Base-by-base conservation (phyloP, 1,140 invertebrate species). In the Drosophila micromelanica region DNA sequence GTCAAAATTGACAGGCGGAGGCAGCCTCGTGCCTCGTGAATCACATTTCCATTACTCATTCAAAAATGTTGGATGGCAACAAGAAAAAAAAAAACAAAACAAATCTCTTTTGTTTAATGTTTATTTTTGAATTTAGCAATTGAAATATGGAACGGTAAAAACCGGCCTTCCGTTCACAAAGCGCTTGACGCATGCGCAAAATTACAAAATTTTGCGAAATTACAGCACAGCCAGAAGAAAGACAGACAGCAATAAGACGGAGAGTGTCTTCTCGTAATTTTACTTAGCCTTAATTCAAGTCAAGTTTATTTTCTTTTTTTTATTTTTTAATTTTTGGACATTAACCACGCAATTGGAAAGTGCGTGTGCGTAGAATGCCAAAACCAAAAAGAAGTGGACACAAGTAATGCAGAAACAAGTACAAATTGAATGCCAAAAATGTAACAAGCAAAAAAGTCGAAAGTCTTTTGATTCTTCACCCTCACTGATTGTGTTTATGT, bases 171-270 rank as follows among this genome's bases (percentile, higher is more conserved):
- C 71, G 12, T 37, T 51, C 48, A 40, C 38, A 40, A 46, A 38
- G 45, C 46, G 15, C 46, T 59, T 85, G 80, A 84, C 81, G 81
- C 78, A 86, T 81, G 73, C 74, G 62, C 62, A 62, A 76, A 85
- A 87, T 86, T 86, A 86, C 82, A 86, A 86, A 81, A 81, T 68
- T 80, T 81, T 69, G 71, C 68, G 81, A 86, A 86, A 86, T 87
- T 86, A 86, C 78, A 71, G 67, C 82, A 87, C 81, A 56, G 23
- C 17, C 17, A 23, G 15, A 27, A 30, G 7, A 71, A 7, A 45
- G 32, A 30, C 30, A 60, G 55, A 43, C 23, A 37, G n/a, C 12
- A 43, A 42, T 43, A 64, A 61, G 30, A 56, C 32, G 37, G 61
- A 56, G 62, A 64, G 40, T 45, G 62, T 55, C 49, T 55, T 64